These are phyloP conservation scores for Lasiurus borealis DNA, from an alignment of 2,113 vertebrate genomes.

Conservation along the genomic window DNA sequence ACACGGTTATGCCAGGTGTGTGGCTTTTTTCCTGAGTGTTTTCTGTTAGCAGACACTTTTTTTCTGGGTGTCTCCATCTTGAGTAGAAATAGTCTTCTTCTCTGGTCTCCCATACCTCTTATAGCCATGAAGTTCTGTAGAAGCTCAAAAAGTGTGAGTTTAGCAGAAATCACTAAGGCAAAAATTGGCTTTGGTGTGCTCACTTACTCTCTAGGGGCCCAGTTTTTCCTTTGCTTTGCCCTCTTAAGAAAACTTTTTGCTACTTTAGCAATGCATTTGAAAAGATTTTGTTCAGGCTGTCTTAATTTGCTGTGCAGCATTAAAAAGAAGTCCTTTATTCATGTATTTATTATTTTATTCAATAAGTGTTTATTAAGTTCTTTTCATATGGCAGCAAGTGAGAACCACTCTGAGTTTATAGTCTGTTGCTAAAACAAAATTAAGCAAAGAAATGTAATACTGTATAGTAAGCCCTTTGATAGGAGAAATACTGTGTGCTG, in stretches of 20 bases:
- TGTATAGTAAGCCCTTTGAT: background rate
- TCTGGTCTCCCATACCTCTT: background rate
- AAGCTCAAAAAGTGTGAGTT: background rate
- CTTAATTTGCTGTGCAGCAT: conserved; percentile 8
- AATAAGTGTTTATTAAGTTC: conserved; percentile 7
- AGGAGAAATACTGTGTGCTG: background rate
- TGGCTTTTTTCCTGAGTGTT: background rate
- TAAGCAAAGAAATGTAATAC: background rate
- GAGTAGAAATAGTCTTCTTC: background rate
- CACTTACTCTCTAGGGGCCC: background rate
- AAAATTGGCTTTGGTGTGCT: background rate
- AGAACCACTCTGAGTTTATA: conserved; percentile 28
- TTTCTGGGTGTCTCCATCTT: background rate
- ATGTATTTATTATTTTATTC: conserved; percentile 46
- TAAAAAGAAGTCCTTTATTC: conserved; percentile 8
- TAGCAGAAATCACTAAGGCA: background rate
- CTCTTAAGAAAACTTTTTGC: background rate
- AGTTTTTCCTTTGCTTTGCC: conserved; percentile 19
- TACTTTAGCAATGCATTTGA: conserved; percentile 19
- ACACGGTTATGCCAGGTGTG: background rate
- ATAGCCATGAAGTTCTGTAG: background rate
- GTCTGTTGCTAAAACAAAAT: conserved; percentile 36
- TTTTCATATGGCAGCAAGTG: conserved; percentile 11
- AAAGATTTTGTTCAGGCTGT: background rate
- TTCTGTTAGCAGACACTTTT: conserved; percentile 25